Evolutionary conservation across 2,888 invertebrate species (phyloP), one percentile per base, ranked within the genome.

Genomic region (Petrolisthes manimaculis): DNA sequence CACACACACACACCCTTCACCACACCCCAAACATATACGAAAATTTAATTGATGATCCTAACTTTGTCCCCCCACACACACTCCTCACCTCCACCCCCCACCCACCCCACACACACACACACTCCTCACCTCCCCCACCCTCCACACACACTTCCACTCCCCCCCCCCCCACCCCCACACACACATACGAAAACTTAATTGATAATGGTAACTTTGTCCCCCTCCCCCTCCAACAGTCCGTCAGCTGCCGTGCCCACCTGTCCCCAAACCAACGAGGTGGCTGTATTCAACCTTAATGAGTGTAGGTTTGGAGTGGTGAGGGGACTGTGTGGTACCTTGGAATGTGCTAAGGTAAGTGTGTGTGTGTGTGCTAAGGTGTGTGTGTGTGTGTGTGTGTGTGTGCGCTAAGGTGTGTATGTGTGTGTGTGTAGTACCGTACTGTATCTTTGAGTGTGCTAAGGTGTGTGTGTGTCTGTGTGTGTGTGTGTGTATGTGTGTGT

Each of bases 401-500:
- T 6, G 6, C 21, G 8, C 5, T n/a, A 8, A 5, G 21, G 21
- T 5, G 5, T n/a, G 5, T 21, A 74, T 74, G 21, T n/a, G 61
- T n/a, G 61, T 61, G 61, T 9, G 6, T 61, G 61, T 61, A 14
- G 61, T 61, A 61, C 8, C n/a, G n/a, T n/a, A 12, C 67, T 67
- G 9, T 67, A 8, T 67, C 67, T 67, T 14, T 67, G 9, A 12
- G 9, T 67, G 9, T 67, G 9, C 14, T 21, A n/a, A 4, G 5
- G 71, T 71, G 71, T 71, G 79, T 79, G 53, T 54, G 79, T 79
- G 77, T 77, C 51, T 78, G 78, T 78, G 78, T 78, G 78, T 78
- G 79, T 79, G 79, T 79, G 78, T 78, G 79, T 79, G 79, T 79
- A 55, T 79, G 79, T 79, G 55, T 79, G 53, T 79, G 78, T 78